Evolutionary conservation across 2,113 vertebrate species (phyloP).

Genomic region (Phaetusa simplex): DNA sequence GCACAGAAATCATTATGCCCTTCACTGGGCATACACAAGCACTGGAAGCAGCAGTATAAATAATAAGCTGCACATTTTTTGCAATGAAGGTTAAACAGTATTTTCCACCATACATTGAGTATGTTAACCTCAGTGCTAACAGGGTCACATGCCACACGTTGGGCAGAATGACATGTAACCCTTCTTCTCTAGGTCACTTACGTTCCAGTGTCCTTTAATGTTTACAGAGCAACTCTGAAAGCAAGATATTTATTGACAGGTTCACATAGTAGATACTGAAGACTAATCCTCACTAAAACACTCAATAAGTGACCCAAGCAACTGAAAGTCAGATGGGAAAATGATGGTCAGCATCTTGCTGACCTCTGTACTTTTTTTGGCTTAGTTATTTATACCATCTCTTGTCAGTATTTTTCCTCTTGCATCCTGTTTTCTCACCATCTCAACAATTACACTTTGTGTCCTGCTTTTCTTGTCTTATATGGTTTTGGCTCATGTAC

Average conservation of each 20-base stretch:
- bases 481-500: neutral
- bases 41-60: neutral
- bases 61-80: neutral
- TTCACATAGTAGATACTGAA: neutral
- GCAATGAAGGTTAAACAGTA: neutral
- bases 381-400: neutral
- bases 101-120: neutral
- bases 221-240: neutral
- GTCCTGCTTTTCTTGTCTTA: neutral
- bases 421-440: neutral
- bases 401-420: neutral
- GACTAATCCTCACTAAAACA: neutral
- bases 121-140: neutral
- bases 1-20: neutral
- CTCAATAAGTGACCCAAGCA: neutral
- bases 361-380: neutral
- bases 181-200: neutral
- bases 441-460: neutral
- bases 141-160: neutral
- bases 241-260: neutral
- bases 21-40: neutral
- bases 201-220: neutral
- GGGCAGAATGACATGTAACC: neutral
- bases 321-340: neutral
- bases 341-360: neutral